phyloP scores from a whole-genome alignment of 1,140 invertebrate genomes.

The Drosophila sechellia region DNA sequence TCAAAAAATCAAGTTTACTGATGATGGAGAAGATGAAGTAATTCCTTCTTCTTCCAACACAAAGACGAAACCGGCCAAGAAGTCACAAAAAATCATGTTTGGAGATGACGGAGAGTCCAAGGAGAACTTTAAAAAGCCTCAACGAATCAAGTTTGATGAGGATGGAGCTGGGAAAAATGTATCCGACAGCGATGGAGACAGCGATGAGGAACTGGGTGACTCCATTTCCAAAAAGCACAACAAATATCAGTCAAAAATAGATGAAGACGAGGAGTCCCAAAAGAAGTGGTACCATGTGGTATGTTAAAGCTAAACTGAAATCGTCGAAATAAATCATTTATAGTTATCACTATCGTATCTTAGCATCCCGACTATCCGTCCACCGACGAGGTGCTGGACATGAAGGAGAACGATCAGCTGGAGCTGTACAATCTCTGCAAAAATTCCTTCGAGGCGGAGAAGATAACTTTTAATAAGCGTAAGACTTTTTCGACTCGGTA shows the following conservation, averaged over 20 bases:
- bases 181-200: slow-evolving; percentile 45
- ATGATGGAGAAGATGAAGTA: slow-evolving; percentile 15
- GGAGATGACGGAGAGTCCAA: slow-evolving; percentile 28
- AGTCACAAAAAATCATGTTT: slow-evolving; percentile 50
- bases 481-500: neutral
- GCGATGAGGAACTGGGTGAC: slow-evolving; percentile 35
- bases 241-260: slow-evolving; percentile 51
- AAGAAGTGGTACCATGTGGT: slow-evolving; percentile 83
- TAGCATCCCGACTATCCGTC: slow-evolving; percentile 72
- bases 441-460: slow-evolving; percentile 69
- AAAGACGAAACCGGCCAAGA: slow-evolving; percentile 22
- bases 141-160: slow-evolving; percentile 70
- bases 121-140: slow-evolving; percentile 49
- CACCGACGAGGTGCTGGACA: slow-evolving; percentile 74
- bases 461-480: slow-evolving; percentile 66
- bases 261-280: slow-evolving; percentile 58
- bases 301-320: slow-evolving; percentile 6
- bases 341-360: neutral
- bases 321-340: no score
- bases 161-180: slow-evolving; percentile 45
- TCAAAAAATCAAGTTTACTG: slow-evolving; percentile 22
- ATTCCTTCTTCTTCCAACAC: neutral
- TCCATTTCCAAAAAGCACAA: slow-evolving; percentile 26
- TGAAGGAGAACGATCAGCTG: slow-evolving; percentile 80
- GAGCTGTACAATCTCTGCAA: slow-evolving; percentile 77